Percentiles rank a stretch among this genome's conserved stretches.
Evolutionary conservation across 2,888 invertebrate species (phyloP).

Genomic region (Xestia sexstrigata): DNA sequence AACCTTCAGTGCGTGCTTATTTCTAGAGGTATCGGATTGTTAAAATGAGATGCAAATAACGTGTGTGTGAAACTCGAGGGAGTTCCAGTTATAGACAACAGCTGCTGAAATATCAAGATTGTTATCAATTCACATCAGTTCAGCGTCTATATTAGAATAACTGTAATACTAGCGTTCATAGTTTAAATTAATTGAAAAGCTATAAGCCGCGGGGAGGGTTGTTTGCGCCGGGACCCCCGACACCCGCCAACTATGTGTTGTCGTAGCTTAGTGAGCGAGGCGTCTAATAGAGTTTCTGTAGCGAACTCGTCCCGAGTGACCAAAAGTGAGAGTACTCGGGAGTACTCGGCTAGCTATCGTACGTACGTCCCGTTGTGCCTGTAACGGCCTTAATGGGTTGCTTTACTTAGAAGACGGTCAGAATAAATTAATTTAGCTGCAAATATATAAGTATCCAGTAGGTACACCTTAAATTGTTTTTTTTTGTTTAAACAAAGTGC

Average conservation of each 20-base stretch:
- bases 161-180: slow-evolving; percentile 11
- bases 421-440: slow-evolving; percentile 41
- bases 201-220: slow-evolving; percentile 28
- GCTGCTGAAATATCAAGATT: slow-evolving; percentile 28
- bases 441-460: slow-evolving; percentile 1
- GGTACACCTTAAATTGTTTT: slow-evolving; percentile 21
- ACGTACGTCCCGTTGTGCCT: slow-evolving; percentile 38
- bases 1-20: slow-evolving; percentile 23
- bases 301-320: slow-evolving; percentile 64
- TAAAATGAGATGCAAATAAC: slow-evolving; percentile 56
- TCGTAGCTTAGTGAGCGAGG: slow-evolving; percentile 33
- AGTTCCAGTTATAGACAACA: slow-evolving; percentile 9
- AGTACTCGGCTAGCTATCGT: slow-evolving; percentile 27
- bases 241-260: slow-evolving; percentile 23
- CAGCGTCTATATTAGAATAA: slow-evolving; percentile 20
- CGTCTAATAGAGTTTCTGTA: slow-evolving; percentile 63
- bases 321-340: slow-evolving; percentile 48
- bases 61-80: slow-evolving; percentile 16
- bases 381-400: slow-evolving; percentile 38
- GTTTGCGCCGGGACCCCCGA: slow-evolving; percentile 15
- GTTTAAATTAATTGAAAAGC: slow-evolving; percentile 58
- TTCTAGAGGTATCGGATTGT: slow-evolving; percentile 36
- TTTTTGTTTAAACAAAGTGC: slow-evolving; percentile 11
- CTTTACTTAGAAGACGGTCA: slow-evolving; percentile 31
- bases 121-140: slow-evolving; percentile 30